phyloP scores from a whole-genome alignment of 2,888 invertebrate genomes.

The Itoplectis maculator region DNA sequence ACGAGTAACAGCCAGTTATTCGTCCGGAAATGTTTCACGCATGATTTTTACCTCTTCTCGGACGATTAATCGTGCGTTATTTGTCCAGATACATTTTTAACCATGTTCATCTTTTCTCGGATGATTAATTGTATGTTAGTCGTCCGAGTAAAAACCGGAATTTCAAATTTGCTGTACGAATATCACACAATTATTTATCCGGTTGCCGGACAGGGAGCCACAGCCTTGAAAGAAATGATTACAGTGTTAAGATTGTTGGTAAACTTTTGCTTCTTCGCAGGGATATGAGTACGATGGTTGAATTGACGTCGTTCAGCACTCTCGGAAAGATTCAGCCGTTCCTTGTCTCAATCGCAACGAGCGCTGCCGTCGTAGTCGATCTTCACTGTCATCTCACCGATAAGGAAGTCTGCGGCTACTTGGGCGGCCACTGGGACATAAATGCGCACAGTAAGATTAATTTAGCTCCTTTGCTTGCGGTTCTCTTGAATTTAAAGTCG shows the following conservation, averaged over 20 bases:
- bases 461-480: not conserved
- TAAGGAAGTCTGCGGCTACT: constrained; percentile 97
- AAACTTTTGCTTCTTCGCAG: constrained; percentile 85
- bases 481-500: not conserved
- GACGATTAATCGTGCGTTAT: too few relatives aligned
- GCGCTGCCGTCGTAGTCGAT: constrained; percentile 94
- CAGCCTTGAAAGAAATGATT: too few relatives aligned
- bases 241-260: not conserved
- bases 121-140: too few relatives aligned
- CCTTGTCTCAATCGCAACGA: constrained; percentile 93
- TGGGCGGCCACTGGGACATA: constrained; percentile 98
- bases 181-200: too few relatives aligned
- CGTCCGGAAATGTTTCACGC: too few relatives aligned
- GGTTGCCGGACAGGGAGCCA: too few relatives aligned
- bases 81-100: too few relatives aligned
- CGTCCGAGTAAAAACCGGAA: too few relatives aligned
- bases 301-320: constrained; percentile 94
- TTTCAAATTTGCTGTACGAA: too few relatives aligned
- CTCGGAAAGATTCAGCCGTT: constrained; percentile 97
- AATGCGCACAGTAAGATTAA: constrained; percentile 94
- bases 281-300: constrained; percentile 95
- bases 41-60: too few relatives aligned
- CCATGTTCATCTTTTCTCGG: too few relatives aligned
- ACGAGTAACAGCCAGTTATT: too few relatives aligned
- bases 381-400: constrained; percentile 97